Evolutionary conservation across 2,113 vertebrate species (phyloP).

Genomic region (Chlorodrepanis virens): DNA sequence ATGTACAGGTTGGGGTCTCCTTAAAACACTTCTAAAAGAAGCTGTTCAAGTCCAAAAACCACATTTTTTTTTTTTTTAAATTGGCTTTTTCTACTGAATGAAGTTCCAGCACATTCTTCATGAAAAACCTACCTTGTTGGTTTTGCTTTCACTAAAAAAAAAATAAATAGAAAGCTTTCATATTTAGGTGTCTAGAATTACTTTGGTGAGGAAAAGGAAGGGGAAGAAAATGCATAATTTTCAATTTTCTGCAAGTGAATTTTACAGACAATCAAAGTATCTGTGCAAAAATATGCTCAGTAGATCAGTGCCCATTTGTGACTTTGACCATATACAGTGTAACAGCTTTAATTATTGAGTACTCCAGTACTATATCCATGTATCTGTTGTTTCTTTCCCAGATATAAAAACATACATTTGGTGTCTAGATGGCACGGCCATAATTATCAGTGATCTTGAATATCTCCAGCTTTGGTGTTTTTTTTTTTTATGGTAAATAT

Average conservation of each 20-base stretch:
- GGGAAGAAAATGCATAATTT: neutral
- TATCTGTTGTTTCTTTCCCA: neutral
- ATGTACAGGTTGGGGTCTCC: neutral
- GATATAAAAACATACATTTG: neutral
- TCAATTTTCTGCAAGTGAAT: neutral
- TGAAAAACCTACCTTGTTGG: neutral
- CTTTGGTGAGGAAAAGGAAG: neutral
- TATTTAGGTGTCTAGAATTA: neutral
- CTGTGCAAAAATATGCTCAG: neutral
- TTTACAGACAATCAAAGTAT: neutral
- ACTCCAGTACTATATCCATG: neutral
- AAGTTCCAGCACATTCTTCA: neutral
- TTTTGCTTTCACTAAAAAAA: constrained; percentile 1
- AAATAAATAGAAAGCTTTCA: neutral
- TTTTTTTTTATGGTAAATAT: neutral
- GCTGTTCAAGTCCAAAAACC: neutral
- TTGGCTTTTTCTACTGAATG: neutral
- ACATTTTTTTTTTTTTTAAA: neutral
- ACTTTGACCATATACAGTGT: neutral
- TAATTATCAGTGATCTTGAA: neutral
- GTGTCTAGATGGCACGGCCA: neutral
- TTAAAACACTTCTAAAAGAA: neutral
- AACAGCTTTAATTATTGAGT: neutral
- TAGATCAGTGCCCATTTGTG: neutral
- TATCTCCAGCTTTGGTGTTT: neutral